These are phyloP conservation scores for Euglossa dilemma DNA, from an alignment of 1,140 invertebrate species.

Conservation along the genomic window DNA sequence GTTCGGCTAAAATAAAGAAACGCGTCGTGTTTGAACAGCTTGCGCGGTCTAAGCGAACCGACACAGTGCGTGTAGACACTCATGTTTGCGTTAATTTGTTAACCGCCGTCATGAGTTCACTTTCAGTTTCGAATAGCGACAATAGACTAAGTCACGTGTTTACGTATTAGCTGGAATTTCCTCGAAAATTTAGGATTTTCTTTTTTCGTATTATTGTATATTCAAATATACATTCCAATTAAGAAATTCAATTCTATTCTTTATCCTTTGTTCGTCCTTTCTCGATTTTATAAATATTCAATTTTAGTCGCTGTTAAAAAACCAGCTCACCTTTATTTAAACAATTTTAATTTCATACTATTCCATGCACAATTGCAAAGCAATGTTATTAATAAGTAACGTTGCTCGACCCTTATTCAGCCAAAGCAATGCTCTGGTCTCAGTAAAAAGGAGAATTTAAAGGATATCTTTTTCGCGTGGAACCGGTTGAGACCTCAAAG, in stretches of 20 bases:
- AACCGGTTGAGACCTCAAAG: constrained; percentile 46
- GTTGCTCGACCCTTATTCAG: background rate
- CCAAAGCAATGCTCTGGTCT: background rate
- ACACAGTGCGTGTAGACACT: background rate
- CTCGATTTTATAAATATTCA: background rate
- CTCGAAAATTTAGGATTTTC: background rate
- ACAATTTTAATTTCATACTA: background rate
- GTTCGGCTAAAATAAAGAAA: background rate
- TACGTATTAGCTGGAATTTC: background rate
- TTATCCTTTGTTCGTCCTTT: background rate
- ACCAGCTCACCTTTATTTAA: too few species aligned
- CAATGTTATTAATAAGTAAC: background rate
- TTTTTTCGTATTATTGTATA: background rate
- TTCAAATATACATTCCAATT: too few species aligned
- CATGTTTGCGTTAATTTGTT: constrained; percentile 8
- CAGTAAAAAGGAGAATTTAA: constrained; percentile 7
- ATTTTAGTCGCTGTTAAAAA: too few species aligned
- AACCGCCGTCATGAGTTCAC: background rate
- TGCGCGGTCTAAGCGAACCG: background rate
- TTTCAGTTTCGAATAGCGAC: background rate
- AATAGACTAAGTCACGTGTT: background rate
- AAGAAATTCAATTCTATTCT: background rate
- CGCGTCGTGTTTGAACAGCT: background rate
- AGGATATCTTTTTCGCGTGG: constrained; percentile 40
- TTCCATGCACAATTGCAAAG: background rate